Evolutionary conservation across 2,888 invertebrate genomes (phyloP).

Genomic region (Pristionchus maxplancki): DNA sequence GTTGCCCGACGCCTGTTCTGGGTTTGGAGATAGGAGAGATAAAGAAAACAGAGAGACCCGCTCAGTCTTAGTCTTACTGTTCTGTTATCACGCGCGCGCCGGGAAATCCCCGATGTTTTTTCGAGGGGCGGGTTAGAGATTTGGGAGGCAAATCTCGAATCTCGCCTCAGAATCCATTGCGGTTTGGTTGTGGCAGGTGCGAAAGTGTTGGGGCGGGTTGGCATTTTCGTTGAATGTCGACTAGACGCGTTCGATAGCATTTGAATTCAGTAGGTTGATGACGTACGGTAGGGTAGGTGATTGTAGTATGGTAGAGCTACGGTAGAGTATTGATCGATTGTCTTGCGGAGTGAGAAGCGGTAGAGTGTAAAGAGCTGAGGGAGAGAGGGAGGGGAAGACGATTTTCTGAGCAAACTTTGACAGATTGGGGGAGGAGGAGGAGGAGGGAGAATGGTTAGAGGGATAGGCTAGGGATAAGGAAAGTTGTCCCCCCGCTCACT

Average conservation of each 20-base stretch:
- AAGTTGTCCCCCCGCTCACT: neutral
- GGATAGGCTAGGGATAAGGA: slow-evolving; percentile 9
- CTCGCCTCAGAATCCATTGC: too few relatives aligned
- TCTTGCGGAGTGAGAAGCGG: neutral
- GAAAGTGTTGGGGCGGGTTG: too few relatives aligned
- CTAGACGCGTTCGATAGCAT: too few relatives aligned
- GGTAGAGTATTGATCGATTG: neutral
- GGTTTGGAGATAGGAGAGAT: too few relatives aligned
- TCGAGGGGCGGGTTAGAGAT: too few relatives aligned
- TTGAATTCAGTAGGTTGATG: too few relatives aligned
- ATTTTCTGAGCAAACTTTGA: slow-evolving; percentile 42
- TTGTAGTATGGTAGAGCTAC: neutral
- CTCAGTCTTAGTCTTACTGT: neutral
- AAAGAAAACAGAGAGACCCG: too few relatives aligned
- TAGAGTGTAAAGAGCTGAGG: slow-evolving; percentile 22
- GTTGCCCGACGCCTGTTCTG: too few relatives aligned
- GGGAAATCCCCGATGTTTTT: neutral
- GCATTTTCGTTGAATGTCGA: too few relatives aligned
- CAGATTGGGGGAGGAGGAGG: slow-evolving; percentile 21
- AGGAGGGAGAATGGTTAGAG: neutral
- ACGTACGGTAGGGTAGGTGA: too few relatives aligned
- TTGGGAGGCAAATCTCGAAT: too few relatives aligned
- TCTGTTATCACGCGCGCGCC: neutral
- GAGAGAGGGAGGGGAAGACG: slow-evolving; percentile 1
- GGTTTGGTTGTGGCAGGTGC: too few relatives aligned